A percentile compares a stretch with the other conserved stretches of the same genome.
Evolutionary conservation across 2,888 invertebrate genomes (phyloP).

Genomic region (Caradrina clavipalpis): DNA sequence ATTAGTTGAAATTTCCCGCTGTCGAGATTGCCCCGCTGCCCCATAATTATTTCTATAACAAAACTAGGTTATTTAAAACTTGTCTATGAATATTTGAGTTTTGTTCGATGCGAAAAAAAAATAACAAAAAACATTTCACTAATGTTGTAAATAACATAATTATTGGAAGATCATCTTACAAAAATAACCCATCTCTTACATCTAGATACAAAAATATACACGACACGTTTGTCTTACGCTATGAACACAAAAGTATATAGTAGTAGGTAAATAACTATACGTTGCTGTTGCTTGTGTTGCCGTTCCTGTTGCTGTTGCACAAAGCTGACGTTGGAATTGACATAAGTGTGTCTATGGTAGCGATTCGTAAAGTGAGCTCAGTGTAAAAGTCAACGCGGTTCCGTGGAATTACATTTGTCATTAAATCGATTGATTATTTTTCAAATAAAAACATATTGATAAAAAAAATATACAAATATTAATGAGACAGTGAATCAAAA

Average conservation of each 20-base stretch:
- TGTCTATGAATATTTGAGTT: conserved; percentile 1
- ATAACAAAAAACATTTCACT: conserved; percentile 20
- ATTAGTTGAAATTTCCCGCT: too few relatives aligned
- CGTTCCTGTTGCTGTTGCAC: background rate
- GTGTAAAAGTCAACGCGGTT: too few relatives aligned
- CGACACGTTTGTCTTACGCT: conserved; percentile 45
- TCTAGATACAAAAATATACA: conserved; percentile 62
- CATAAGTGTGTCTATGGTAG: background rate
- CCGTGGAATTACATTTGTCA: too few relatives aligned
- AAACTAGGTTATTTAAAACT: conserved; percentile 1
- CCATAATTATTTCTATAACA: conserved; percentile 1
- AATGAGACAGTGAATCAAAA: too few relatives aligned
- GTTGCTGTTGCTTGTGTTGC: too few relatives aligned
- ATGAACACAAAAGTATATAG: conserved; percentile 46
- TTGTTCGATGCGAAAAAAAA: background rate
- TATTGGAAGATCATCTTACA: conserved; percentile 37
- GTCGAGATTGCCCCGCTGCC: too few relatives aligned
- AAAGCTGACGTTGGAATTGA: background rate
- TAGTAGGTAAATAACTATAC: conserved; percentile 1
- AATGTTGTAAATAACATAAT: conserved; percentile 6
- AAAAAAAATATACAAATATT: too few relatives aligned
- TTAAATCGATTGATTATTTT: too few relatives aligned
- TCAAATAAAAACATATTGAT: too few relatives aligned
- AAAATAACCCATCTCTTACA: conserved; percentile 64
- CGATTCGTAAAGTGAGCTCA: too few relatives aligned